Evolutionary conservation across 2,797 vertebrate genomes (phyloP), one percentile per base, ranked within the genome.

Genomic region (Lateolabrax maculatus): DNA sequence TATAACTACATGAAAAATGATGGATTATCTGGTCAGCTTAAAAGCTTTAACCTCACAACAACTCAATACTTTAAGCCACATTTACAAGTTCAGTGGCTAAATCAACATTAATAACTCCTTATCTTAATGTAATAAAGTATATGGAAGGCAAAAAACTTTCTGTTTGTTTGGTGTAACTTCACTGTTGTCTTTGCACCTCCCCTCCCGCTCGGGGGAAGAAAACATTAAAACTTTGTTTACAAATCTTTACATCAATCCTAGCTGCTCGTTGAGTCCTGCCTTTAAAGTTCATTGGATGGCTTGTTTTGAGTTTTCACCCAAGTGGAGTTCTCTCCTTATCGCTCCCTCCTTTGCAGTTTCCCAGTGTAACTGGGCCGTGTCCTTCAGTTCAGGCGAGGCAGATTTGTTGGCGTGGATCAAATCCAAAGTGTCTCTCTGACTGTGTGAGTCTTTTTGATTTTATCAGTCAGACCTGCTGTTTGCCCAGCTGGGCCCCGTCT

Each of bases 1-100:
- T 96, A 95, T 95, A 96, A 94, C 95, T 96, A 97, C 94, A 95
- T 96, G 96, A 95, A 97, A 97, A 95, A 93, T 56, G 51, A 84
- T 90, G 92, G 88, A 92, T 89, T 87, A 86, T 83, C 83, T 61
- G 78, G 81, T 84, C 82, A 73, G 66, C 84, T 87, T 79, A 69
- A 89, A 88, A 88, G 83, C 75, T 83, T 81, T 49, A n/a, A 88
- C 85, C 84, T 88, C 87, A 90, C 92, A 89, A 91, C 87, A 86
- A 88, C 79, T 89, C 75, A 72, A 46, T 53, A 61, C 76, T 85
- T 88, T 75, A 64, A 84, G 89, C 89, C 92, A 88, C 76, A n/a
- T 21, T 63, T 48, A 48, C 16, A 64, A 84, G 71, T 61, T 80
- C 71, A 75, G 89, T 66, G 87, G 93, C 91, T 64, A 85, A 92